Evolutionary conservation across 2,888 invertebrate species (phyloP), one percentile per base, ranked within the genome.

Genomic region (Vanessa cardui): DNA sequence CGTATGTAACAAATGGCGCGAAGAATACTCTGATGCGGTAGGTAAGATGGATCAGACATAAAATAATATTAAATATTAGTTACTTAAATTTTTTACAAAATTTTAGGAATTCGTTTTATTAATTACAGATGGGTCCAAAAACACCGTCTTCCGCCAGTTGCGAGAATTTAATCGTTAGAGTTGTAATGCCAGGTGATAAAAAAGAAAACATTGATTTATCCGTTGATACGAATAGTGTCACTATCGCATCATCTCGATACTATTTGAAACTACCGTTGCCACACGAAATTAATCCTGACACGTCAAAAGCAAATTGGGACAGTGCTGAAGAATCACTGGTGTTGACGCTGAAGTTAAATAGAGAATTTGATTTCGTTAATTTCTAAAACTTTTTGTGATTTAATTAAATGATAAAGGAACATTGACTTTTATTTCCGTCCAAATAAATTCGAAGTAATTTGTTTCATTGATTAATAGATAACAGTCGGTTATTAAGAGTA

Each of bases 281-380:
- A 0, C 97, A 98, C 79, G 94, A 94, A 0, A 96, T 98, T 8
- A 94, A 98, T 86, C 96, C 97, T 8, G 96, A 98, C 81, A 91
- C 90, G 44, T 97, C 97, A 4, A 95, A 95, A 72, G 98, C 98
- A 0, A 94, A 95, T 78, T 98, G 97, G 95, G 95, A 97, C 79
- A 80, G 90, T 1, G 94, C 94, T 12, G 87, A 89, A 31, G 94
- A 95, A 74, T 94, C 94, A 54, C 90, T 98, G 68, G 93, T 94
- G 64, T 90, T 98, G 56, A 96, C 95, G 7, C 88, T 98, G 60
- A 94, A 94, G 70, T 93, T 98, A 85, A 92, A 94, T 69, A 94
- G 98, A 66, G 98, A 98, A 84, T 95, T 96, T 76, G 98, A 98
- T 91, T 95, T 94, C 83, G 91, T 98, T 62, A 98, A 98, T 89